These are phyloP conservation scores for Crotophaga sulcirostris DNA, from an alignment of 2,113 vertebrate species.

Conservation along the genomic window DNA sequence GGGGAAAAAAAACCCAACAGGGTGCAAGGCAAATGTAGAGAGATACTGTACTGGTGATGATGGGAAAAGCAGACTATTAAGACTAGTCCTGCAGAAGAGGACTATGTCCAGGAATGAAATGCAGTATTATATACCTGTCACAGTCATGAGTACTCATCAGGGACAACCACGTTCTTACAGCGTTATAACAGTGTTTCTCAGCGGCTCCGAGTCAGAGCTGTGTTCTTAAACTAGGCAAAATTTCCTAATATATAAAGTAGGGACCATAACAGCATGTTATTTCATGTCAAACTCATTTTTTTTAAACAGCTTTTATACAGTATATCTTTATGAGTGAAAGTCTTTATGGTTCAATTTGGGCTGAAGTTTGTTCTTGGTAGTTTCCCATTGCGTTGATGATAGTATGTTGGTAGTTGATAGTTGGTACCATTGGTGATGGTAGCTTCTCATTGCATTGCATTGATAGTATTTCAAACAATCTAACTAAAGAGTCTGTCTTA, in stretches of 20 bases:
- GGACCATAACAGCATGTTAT: not conserved
- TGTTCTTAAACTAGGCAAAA: not conserved
- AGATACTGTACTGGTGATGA: too few species aligned
- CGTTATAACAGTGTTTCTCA: not conserved
- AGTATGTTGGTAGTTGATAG: too few species aligned
- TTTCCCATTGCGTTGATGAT: not conserved
- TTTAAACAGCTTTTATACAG: not conserved
- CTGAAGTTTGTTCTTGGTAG: not conserved
- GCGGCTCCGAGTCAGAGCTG: rapidly evolving
- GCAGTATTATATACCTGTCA: too few species aligned
- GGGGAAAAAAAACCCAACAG: not conserved
- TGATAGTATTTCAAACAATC: not conserved
- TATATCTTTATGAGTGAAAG: not conserved
- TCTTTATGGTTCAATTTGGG: not conserved
- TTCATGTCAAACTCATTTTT: not conserved
- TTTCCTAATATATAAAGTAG: not conserved
- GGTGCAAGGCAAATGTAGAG: not conserved
- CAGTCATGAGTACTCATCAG: not conserved
- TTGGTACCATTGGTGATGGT: too few species aligned
- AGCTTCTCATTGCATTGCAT: too few species aligned
- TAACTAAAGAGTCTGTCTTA: not conserved
- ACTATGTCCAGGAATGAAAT: not conserved
- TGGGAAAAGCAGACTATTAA: not conserved
- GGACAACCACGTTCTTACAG: not conserved
- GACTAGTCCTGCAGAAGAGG: not conserved